Evolutionary conservation across 2,888 invertebrate species (phyloP), one percentile per base, ranked within the genome.

Genomic region (Cantharis nigra): DNA sequence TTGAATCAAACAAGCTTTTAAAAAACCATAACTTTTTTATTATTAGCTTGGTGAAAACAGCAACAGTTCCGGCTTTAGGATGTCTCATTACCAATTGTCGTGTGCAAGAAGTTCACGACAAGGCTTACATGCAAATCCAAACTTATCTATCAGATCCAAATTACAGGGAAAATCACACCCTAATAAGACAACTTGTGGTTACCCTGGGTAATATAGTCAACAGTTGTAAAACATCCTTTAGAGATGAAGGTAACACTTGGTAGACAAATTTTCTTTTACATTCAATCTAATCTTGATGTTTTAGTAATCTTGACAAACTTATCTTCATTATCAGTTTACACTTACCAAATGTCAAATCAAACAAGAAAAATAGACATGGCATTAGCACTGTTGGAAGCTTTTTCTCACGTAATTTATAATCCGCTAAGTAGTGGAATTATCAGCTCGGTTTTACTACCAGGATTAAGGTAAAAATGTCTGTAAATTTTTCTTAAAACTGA

Each of bases 281-380:
- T 33, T 18, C 0, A 28, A 62, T 71, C 14, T 30, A 10, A 23
- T 14, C 3, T 63, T 63, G 14, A 76, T n/a, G 11, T 11, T 90
- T 72, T 86, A 93, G 93, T 93, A 78, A 90, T 93, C 81, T 89
- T 93, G 64, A 92, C 92, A 0, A 91, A 92, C 78, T 85, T 94
- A 79, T 90, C 91, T 10, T 90, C 89, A 23, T 89, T 92, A 83
- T 90, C 92, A 4, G 88, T 90, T 3, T 90, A 90, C 78, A 91
- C 91, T 82, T 89, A 90, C 76, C 91, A 91, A 80, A 87, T 89
- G 83, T 85, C 87, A 26, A 90, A 90, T 83, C 91, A 91, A 82
- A 89, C 90, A 3, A 89, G 90, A 80, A 91, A 91, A 84, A 86
- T 89, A 70, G 92, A 92, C 82, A 89, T 93, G 76, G 91, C 92